Evolutionary conservation across 1,140 invertebrate genomes (phyloP).

Genomic region (Zaprionus ghesquierei): DNA sequence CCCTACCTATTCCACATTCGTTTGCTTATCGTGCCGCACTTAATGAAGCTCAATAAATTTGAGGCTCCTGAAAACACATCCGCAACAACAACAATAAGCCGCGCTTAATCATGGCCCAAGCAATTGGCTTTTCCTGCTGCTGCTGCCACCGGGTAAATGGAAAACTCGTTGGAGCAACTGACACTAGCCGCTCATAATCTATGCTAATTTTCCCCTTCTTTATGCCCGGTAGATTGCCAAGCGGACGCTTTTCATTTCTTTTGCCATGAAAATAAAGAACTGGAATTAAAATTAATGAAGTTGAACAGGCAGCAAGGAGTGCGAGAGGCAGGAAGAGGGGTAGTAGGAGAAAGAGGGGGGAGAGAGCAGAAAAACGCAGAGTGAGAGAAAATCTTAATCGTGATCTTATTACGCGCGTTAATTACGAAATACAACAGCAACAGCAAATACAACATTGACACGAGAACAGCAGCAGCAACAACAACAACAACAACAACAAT

Average conservation of each 20-base stretch:
- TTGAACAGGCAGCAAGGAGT: constrained; percentile 37
- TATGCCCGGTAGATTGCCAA: constrained; percentile 45
- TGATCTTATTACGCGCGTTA: constrained; percentile 78
- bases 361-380: constrained; percentile 16
- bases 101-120: constrained; percentile 51
- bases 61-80: constrained; percentile 5
- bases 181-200: constrained; percentile 63
- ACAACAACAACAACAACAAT: constrained; percentile 25
- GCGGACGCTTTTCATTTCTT: constrained; percentile 44
- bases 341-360: constrained; percentile 5
- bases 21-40: background rate
- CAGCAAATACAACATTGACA: constrained; percentile 26
- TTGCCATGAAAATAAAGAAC: constrained; percentile 31
- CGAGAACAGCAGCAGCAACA: constrained; percentile 48
- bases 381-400: constrained; percentile 66
- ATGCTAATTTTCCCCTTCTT: constrained; percentile 66
- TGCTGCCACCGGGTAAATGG: constrained; percentile 18
- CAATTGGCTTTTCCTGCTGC: constrained; percentile 48
- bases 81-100: constrained; percentile 30
- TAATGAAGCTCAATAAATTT: constrained; percentile 35
- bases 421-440: constrained; percentile 61
- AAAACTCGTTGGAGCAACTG: constrained; percentile 12
- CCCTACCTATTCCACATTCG: background rate
- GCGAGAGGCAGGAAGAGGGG: constrained; percentile 7
- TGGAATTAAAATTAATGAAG: constrained; percentile 72